Percentiles rank a stretch among this genome's conserved stretches.
Conservation (phyloP, 2,888 invertebrate species). For the Endomychus coccineus region DNA sequence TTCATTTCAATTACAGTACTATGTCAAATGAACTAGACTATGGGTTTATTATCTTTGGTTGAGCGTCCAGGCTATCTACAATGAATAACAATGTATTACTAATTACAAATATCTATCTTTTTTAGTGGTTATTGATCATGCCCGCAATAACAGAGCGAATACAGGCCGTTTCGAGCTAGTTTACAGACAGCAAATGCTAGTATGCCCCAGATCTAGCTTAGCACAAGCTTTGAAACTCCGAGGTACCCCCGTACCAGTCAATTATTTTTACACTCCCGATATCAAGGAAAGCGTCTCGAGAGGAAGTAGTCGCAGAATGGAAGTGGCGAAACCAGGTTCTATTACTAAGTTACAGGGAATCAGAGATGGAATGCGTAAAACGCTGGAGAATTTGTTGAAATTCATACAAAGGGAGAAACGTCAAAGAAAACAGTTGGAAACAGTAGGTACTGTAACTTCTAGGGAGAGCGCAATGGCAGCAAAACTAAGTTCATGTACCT, state of each 20-base stretch:
- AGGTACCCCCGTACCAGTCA: conserved; percentile 3
- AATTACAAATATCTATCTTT: conserved; percentile 21
- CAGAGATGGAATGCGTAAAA: conserved; percentile 6
- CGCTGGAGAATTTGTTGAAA: conserved; percentile 8
- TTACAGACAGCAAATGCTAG: conserved; percentile 25
- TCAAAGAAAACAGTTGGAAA: conserved; percentile 4
- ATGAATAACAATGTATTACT: too few species aligned
- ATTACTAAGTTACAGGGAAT: conserved; percentile 3
- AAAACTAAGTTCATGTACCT: too few species aligned
- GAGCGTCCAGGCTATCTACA: too few species aligned
- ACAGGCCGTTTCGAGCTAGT: conserved; percentile 54
- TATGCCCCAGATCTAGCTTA: background rate
- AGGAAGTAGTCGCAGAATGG: background rate
- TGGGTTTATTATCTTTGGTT: too few species aligned
- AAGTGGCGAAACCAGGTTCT: background rate
- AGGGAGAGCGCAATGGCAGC: too few species aligned
- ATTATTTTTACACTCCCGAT: conserved; percentile 9
- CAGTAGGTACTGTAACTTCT: too few species aligned
- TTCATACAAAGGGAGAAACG: conserved; percentile 12
- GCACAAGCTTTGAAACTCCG: conserved; percentile 6
- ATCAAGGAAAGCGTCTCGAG: conserved; percentile 4
- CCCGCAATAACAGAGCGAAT: conserved; percentile 39
- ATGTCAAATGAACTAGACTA: too few species aligned
- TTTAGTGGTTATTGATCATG: conserved; percentile 49
- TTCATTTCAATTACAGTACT: too few species aligned